These are phyloP conservation scores for Luehdorfia chinensis DNA, from an alignment of 1,140 invertebrate species.

Conservation along the genomic window DNA sequence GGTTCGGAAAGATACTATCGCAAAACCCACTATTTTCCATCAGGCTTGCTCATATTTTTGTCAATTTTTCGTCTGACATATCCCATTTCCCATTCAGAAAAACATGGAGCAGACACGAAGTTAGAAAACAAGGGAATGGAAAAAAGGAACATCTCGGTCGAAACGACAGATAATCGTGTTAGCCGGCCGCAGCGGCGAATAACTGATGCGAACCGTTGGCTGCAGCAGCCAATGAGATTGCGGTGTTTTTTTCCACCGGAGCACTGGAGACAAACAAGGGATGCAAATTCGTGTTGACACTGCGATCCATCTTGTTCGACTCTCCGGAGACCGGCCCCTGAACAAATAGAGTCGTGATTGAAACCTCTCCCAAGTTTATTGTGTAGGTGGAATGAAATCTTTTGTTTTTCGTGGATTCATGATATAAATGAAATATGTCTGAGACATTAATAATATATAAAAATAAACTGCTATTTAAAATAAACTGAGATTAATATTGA, in stretches of 20 bases:
- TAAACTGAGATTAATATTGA: too few species aligned
- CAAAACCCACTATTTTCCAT: slow-evolving; percentile 72
- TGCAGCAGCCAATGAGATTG: slow-evolving; percentile 73
- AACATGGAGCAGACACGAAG: slow-evolving; percentile 69
- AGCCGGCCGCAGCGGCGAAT: slow-evolving; percentile 63
- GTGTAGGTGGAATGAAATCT: slow-evolving; percentile 39
- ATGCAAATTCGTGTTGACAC: slow-evolving; percentile 76
- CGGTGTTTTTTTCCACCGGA: slow-evolving; percentile 65
- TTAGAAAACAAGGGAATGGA: slow-evolving; percentile 71
- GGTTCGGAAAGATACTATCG: slow-evolving; percentile 62
- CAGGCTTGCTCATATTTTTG: slow-evolving; percentile 69
- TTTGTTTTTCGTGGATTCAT: slow-evolving; percentile 35
- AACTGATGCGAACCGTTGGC: slow-evolving; percentile 58
- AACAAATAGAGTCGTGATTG: slow-evolving; percentile 70
- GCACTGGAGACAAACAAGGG: slow-evolving; percentile 70
- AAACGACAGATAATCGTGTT: slow-evolving; percentile 74
- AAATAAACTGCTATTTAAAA: too few species aligned
- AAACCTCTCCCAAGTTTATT: slow-evolving; percentile 55
- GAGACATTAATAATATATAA: too few species aligned
- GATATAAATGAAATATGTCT: background rate
- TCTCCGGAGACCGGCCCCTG: slow-evolving; percentile 61
- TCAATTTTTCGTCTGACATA: slow-evolving; percentile 75
- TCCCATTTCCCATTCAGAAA: slow-evolving; percentile 74
- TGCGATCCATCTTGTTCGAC: slow-evolving; percentile 72
- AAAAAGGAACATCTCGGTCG: slow-evolving; percentile 69